These are phyloP conservation scores for Sebastes schlegelii DNA, from an alignment of 2,113 vertebrate genomes.

Conservation along the genomic window DNA sequence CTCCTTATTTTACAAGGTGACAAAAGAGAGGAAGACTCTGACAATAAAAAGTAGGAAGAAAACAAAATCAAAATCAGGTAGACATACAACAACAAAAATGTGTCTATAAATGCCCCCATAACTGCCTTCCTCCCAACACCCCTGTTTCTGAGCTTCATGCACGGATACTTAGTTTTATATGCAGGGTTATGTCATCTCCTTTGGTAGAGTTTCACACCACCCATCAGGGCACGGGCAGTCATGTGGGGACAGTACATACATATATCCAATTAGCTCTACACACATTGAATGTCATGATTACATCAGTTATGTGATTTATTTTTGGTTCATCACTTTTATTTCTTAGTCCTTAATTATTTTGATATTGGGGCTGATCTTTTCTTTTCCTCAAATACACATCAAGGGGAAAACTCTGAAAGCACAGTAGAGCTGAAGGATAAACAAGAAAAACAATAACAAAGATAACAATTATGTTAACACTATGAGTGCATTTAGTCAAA, in stretches of 20 bases:
- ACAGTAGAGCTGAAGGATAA: not conserved
- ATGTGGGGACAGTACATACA: not conserved
- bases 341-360: not conserved
- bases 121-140: not conserved
- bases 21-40: conserved; percentile 8
- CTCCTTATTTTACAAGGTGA: conserved; percentile 57
- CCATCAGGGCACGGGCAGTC: not conserved
- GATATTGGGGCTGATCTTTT: not conserved
- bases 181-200: not conserved
- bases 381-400: not conserved
- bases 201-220: conserved; percentile 5
- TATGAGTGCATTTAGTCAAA: too few species aligned
- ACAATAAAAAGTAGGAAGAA: not conserved
- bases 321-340: not conserved
- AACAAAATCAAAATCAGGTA: conserved; percentile 6
- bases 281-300: not conserved
- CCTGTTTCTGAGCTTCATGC: not conserved
- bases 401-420: too few species aligned
- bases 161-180: conserved; percentile 42
- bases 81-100: not conserved
- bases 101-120: conserved; percentile 35
- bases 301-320: not conserved
- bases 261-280: not conserved
- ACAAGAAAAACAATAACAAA: not conserved
- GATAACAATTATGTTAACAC: too few species aligned